Base-by-base conservation (phyloP, 2,888 invertebrate species). In the Sympetrum striolatum region DNA sequence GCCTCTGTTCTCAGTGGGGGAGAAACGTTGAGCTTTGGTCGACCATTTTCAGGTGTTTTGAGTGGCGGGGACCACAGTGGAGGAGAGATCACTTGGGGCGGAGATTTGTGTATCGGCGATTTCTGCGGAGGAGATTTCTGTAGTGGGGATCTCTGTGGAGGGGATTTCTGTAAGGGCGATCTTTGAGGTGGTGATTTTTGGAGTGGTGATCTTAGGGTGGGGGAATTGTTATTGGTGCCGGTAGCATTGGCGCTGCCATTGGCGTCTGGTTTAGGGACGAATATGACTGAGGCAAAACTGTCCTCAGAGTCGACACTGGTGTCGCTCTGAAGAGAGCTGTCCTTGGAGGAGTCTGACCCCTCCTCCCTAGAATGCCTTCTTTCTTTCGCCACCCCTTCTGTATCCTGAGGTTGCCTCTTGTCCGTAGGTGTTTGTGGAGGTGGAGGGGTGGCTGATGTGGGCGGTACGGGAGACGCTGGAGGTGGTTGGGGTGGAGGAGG, bases 241-340 rank as follows among this genome's bases (percentile, higher is more conserved):
- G 92, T 91, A 22, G 91, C 81, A 86, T 92, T 92, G 25, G 91
- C 91, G 31, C n/a, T 90, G 92, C 92, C 91, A 92, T 90, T 91
- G 8, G 58, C 60, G 64, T 86, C 86, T 18, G 97, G 96, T 94
- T 97, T 98, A 91, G 98, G 98, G 92, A 98, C 97, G 93, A 97
- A 98, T 93, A 98, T 98, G 81, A 98, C 98, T 91, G 98, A 98
- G 91, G 98, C 98, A 93, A 98, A 98, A 93, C 98, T 98, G 93
- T 98, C 98, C 93, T 98, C 98, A 0, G 98, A 98, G 93, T 98
- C 98, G 60, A 98, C 97, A 94, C 98, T 98, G 0, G 98, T 98
- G 93, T 98, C 98, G 93, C 98, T 98, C 94, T 98, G 98, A 91
- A 98, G 95, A 93, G 98, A 98, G 93, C 98, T 94, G 91, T 93